phyloP scores from a whole-genome alignment of 37 sponge, comb jelly and placozoan species.

The Agelas oroides region DNA sequence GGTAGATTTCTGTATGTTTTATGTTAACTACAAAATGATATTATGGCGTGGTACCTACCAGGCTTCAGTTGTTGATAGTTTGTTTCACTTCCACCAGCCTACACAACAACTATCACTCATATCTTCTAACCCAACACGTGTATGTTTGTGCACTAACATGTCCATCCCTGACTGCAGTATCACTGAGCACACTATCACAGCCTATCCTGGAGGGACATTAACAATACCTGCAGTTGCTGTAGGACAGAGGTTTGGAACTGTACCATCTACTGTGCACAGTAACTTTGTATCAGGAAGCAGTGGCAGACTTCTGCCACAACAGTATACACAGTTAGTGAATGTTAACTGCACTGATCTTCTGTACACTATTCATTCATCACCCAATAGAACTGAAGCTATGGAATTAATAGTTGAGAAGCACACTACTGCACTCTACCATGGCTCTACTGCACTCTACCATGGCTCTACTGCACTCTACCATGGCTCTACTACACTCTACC shows the following conservation, averaged over 20 bases:
- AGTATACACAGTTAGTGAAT: neutral
- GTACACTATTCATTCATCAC: too few relatives aligned
- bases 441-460: too few relatives aligned
- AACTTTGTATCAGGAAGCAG: too few relatives aligned
- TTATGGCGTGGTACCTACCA: too few relatives aligned
- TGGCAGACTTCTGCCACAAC: too few relatives aligned
- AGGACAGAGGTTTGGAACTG: neutral
- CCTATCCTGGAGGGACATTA: neutral
- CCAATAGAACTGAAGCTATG: too few relatives aligned
- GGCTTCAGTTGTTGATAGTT: too few relatives aligned
- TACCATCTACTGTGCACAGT: too few relatives aligned
- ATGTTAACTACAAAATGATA: too few relatives aligned
- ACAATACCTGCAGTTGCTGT: neutral
- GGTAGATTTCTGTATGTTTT: neutral
- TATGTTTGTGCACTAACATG: slow-evolving; percentile 1
- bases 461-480: too few relatives aligned
- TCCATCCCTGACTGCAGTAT: neutral
- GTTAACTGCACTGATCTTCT: neutral
- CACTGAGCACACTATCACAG: neutral
- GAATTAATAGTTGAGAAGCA: too few relatives aligned
- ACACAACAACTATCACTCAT: neutral
- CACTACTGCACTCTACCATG: neutral
- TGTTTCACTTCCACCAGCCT: neutral
- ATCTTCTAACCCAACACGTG: neutral
- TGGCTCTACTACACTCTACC: too few relatives aligned